Conservation (phyloP, 2,888 invertebrate species). For the Pterostichus madidus region DNA sequence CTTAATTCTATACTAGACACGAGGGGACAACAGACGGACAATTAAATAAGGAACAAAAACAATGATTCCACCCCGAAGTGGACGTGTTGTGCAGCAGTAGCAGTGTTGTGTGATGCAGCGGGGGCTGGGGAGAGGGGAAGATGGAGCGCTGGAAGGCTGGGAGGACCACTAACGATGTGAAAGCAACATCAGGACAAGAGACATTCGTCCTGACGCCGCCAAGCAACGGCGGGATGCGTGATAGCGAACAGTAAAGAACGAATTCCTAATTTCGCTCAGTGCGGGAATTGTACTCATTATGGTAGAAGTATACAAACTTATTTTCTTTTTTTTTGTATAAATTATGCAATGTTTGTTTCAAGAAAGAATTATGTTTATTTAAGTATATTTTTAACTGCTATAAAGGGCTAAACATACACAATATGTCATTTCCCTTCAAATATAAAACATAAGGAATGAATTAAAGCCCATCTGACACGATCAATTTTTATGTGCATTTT, state of each 20-base stretch:
- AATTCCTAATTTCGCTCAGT: slow-evolving; percentile 6
- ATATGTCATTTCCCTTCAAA: no score
- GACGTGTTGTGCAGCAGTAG: slow-evolving; percentile 20
- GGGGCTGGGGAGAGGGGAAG: neutral
- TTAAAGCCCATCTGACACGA: no score
- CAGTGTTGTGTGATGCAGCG: neutral
- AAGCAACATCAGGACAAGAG: slow-evolving; percentile 61
- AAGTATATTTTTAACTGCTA: neutral
- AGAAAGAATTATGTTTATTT: no score
- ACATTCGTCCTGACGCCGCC: slow-evolving; percentile 47
- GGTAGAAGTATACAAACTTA: neutral
- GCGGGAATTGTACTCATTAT: slow-evolving; percentile 6
- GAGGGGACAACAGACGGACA: slow-evolving; percentile 58
- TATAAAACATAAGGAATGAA: no score
- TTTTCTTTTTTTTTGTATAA: slow-evolving; percentile 7
- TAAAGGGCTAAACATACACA: neutral
- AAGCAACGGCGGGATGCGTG: slow-evolving; percentile 10
- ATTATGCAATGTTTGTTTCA: neutral
- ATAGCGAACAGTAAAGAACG: slow-evolving; percentile 1
- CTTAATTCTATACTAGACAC: slow-evolving; percentile 53
- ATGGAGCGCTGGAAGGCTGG: slow-evolving; percentile 4
- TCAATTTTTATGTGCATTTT: no score
- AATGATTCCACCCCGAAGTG: slow-evolving; percentile 37
- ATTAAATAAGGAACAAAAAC: slow-evolving; percentile 67
- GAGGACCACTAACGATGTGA: slow-evolving; percentile 61